Conservation (phyloP, 2,113 vertebrate species). For the Panthera tigris region DNA sequence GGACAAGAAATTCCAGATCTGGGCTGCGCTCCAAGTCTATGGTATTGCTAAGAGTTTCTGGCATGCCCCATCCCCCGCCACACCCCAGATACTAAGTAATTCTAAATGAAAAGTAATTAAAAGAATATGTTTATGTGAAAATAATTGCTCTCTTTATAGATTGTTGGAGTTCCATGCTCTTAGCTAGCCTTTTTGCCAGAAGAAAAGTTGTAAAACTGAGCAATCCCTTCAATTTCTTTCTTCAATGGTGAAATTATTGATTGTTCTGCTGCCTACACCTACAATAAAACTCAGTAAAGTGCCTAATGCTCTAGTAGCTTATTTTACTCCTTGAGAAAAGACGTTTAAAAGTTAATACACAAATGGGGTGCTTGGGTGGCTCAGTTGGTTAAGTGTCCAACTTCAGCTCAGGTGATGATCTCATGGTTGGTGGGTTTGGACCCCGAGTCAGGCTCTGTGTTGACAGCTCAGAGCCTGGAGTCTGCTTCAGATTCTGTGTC, state of each 20-base stretch:
- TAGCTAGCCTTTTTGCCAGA: not conserved
- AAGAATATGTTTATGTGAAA: not conserved
- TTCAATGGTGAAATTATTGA: not conserved
- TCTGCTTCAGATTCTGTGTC: no score
- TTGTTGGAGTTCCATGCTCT: not conserved
- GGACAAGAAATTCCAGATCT: not conserved
- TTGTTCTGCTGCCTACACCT: conserved; percentile 26
- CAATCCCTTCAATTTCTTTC: not conserved
- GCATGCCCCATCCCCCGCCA: no score
- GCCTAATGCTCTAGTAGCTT: not conserved
- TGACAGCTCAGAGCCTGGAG: no score
- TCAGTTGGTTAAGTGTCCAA: no score
- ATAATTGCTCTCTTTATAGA: not conserved
- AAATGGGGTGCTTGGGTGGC: no score
- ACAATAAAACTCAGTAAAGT: conserved; percentile 42
- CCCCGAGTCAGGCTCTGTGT: no score
- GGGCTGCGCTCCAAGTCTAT: not conserved
- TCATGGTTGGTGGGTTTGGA: no score
- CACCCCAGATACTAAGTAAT: not conserved
- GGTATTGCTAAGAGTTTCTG: not conserved
- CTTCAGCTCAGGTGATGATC: no score
- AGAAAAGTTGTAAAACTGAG: conserved; percentile 21
- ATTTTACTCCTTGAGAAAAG: not conserved
- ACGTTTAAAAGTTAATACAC: conserved; percentile 20
- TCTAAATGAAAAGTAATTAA: not conserved